Conservation (phyloP, 2,888 invertebrate genomes). For the Drosophila meridiana region DNA sequence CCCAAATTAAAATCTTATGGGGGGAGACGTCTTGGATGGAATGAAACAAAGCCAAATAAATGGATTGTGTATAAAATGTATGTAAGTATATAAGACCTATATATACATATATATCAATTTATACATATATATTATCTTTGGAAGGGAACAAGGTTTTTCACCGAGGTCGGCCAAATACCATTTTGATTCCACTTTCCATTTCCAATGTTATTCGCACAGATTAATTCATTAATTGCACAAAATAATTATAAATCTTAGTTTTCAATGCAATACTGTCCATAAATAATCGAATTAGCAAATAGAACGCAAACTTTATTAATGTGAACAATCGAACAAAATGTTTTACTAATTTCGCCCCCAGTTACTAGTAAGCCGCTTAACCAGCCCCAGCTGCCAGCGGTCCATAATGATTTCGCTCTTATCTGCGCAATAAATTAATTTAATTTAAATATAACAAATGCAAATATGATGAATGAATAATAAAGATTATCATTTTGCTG, state of each 20-base stretch:
- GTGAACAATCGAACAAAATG: neutral
- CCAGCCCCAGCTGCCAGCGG: neutral
- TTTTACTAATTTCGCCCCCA: neutral
- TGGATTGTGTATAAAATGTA: too few relatives aligned
- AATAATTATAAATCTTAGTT: slow-evolving; percentile 1
- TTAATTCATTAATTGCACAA: neutral
- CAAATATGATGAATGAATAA: slow-evolving; percentile 45
- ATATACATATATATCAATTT: neutral
- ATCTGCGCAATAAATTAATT: slow-evolving; percentile 33
- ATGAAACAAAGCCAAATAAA: too few relatives aligned
- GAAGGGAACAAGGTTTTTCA: neutral
- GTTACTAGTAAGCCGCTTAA: slow-evolving; percentile 13
- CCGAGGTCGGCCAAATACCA: neutral
- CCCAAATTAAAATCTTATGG: slow-evolving; percentile 5
- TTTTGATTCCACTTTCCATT: neutral
- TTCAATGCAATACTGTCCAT: neutral
- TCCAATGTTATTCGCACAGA: neutral
- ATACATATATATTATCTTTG: neutral
- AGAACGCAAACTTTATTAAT: slow-evolving; percentile 2
- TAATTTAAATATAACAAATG: slow-evolving; percentile 37
- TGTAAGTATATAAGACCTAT: too few relatives aligned
- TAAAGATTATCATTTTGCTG: slow-evolving; percentile 40
- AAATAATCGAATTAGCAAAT: slow-evolving; percentile 7
- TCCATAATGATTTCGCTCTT: neutral
- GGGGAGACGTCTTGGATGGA: neutral